phyloP scores from a whole-genome alignment of 2,113 vertebrate species.

The Pyrgilauda ruficollis region DNA sequence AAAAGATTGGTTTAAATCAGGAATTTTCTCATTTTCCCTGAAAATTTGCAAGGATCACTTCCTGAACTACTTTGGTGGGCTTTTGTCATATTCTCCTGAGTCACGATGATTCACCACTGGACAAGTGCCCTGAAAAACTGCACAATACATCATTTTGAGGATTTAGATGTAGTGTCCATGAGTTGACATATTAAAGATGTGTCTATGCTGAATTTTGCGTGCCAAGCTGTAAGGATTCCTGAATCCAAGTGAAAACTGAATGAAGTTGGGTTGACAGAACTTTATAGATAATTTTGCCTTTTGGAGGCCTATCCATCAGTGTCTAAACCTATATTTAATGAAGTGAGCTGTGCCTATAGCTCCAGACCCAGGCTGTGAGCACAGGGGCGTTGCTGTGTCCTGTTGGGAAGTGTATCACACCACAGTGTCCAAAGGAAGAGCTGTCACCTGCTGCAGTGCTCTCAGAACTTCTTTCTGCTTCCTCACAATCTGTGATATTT shows the following conservation, averaged over 20 bases:
- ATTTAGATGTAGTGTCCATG: neutral
- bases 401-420: neutral
- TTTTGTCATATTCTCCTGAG: neutral
- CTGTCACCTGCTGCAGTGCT: neutral
- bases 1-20: neutral
- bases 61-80: neutral
- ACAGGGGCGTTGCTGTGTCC: fast-evolving
- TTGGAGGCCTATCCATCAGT: neutral
- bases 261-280: neutral
- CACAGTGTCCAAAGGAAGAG: neutral
- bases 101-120: neutral
- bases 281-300: neutral
- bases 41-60: neutral
- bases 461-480: neutral
- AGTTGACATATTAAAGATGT: neutral
- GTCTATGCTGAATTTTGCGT: neutral
- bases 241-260: neutral
- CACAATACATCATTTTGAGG: neutral
- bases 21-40: neutral
- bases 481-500: neutral
- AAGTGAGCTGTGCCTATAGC: fast-evolving
- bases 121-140: neutral
- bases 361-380: neutral
- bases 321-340: neutral
- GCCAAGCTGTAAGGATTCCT: neutral